These are phyloP conservation scores for Burhinus oedicnemus DNA, from an alignment of 2,113 vertebrate species.

Conservation along the genomic window DNA sequence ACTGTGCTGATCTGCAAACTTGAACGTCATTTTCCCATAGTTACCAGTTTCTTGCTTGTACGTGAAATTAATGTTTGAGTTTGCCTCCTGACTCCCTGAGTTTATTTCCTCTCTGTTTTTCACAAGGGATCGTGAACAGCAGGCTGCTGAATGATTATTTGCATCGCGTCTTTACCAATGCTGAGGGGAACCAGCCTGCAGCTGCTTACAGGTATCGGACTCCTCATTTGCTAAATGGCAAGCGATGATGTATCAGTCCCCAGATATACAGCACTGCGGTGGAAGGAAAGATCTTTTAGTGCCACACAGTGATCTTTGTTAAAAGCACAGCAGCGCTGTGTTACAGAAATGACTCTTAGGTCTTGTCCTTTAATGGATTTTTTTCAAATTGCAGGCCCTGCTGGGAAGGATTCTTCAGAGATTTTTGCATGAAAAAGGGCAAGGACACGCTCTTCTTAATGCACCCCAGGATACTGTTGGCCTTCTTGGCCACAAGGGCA, in stretches of 20 bases:
- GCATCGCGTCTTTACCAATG: conserved; percentile 84
- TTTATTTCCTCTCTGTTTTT: conserved; percentile 1
- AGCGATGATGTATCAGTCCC: background rate
- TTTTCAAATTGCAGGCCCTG: background rate
- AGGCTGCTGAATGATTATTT: conserved; percentile 92
- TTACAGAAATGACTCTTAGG: background rate
- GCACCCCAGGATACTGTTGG: no score
- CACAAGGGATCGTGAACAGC: conserved; percentile 90
- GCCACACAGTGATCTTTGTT: conserved; percentile 15
- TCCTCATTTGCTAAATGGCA: background rate
- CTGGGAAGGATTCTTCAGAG: background rate
- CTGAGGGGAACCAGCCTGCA: conserved; percentile 71
- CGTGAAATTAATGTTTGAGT: background rate
- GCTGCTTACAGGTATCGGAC: conserved; percentile 86
- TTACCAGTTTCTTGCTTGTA: background rate
- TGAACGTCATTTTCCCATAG: background rate
- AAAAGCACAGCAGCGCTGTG: background rate
- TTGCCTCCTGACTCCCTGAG: background rate
- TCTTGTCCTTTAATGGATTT: background rate
- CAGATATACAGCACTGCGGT: background rate
- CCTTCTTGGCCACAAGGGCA: no score
- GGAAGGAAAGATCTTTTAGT: background rate
- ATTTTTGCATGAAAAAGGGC: background rate
- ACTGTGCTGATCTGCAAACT: background rate
- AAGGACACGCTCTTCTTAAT: no score